Conservation (phyloP, 2,888 invertebrate species). For the Apodemia zela region DNA sequence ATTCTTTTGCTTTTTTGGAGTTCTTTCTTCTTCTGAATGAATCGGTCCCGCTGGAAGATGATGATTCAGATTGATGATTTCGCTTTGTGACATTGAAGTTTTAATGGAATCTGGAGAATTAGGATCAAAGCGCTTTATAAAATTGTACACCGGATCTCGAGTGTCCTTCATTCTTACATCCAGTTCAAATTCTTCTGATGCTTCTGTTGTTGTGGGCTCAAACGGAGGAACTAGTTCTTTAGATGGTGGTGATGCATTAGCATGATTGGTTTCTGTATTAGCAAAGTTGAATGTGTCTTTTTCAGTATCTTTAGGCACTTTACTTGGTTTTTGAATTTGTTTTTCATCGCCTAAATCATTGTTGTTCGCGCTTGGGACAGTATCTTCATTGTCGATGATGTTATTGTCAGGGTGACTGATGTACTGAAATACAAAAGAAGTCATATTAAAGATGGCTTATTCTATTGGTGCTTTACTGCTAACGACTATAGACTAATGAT, state of each 20-base stretch:
- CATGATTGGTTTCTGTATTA: neutral
- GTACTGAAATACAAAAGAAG: constrained; percentile 70
- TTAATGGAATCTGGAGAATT: constrained; percentile 57
- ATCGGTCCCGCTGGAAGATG: constrained; percentile 61
- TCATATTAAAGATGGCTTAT: neutral
- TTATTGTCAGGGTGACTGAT: constrained; percentile 62
- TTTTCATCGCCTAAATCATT: constrained; percentile 66
- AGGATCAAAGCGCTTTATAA: constrained; percentile 72
- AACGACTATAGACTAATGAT: too few relatives aligned
- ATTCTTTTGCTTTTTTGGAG: constrained; percentile 54
- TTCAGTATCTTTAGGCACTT: constrained; percentile 1
- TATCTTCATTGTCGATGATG: constrained; percentile 63
- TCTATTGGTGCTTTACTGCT: too few relatives aligned
- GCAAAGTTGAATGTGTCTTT: neutral
- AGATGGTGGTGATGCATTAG: constrained; percentile 44
- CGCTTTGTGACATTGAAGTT: constrained; percentile 62
- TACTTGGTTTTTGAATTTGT: constrained; percentile 30
- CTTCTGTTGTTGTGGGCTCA: constrained; percentile 42
- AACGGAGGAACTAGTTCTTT: constrained; percentile 50
- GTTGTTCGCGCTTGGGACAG: constrained; percentile 57
- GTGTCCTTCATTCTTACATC: constrained; percentile 42
- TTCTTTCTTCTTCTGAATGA: constrained; percentile 62
- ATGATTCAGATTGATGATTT: constrained; percentile 60
- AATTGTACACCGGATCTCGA: constrained; percentile 57
- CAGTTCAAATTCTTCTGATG: constrained; percentile 42